Evolutionary conservation across 2,888 invertebrate genomes (phyloP).

Genomic region (Hermodice carunculata): DNA sequence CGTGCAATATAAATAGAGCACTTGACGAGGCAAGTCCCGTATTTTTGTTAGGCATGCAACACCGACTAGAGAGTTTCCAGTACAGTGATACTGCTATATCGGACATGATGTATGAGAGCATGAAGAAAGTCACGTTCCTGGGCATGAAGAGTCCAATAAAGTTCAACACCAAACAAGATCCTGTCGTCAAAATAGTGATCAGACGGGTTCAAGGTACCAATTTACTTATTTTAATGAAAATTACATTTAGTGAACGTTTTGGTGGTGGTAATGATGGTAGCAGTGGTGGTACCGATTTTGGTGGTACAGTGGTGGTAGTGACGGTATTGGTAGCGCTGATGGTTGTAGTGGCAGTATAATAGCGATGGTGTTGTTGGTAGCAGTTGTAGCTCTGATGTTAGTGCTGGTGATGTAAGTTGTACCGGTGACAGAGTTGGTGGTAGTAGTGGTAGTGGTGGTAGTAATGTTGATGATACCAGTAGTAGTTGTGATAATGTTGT

Average conservation of each 20-base stretch:
- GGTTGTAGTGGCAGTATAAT: background rate
- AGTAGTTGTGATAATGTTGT: background rate
- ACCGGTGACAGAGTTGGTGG: background rate
- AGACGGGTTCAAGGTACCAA: slow-evolving; percentile 8
- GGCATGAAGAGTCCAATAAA: slow-evolving; percentile 11
- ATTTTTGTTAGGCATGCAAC: too few relatives aligned
- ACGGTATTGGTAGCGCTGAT: background rate
- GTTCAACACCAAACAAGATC: slow-evolving; percentile 14
- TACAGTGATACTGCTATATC: slow-evolving; percentile 5
- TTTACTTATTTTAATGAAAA: too few relatives aligned
- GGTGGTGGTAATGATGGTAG: background rate
- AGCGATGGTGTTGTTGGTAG: background rate
- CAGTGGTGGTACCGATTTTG: background rate
- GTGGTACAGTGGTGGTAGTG: background rate
- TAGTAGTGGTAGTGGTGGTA: background rate
- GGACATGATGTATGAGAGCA: slow-evolving; percentile 5
- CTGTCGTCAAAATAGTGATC: background rate
- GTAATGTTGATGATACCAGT: background rate
- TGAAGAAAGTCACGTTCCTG: slow-evolving; percentile 9
- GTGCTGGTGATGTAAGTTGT: background rate
- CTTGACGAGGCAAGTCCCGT: too few relatives aligned
- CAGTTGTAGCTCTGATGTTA: background rate
- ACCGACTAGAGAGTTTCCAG: slow-evolving; percentile 2
- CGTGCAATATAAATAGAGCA: too few relatives aligned
- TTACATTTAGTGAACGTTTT: background rate